A percentile compares a stretch with the other conserved stretches of the same genome.
phyloP scores from a whole-genome alignment of 2,797 vertebrate species.

The Pseudomugil tenellus region DNA sequence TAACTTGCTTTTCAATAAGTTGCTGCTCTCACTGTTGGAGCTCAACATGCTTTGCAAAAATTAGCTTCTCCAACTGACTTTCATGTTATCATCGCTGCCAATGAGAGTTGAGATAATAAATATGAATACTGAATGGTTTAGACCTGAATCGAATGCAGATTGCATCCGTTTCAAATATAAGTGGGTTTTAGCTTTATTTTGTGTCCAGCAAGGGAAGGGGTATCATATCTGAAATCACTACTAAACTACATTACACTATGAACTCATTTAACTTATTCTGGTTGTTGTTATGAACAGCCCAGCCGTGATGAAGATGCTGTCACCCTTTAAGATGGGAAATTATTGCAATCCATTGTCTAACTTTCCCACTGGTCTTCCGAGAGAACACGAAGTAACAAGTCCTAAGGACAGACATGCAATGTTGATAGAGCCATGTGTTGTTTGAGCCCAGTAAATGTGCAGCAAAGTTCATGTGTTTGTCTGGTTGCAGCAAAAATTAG shows the following conservation, averaged over 20 bases:
- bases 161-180: background rate
- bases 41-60: background rate
- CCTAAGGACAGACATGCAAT: slow-evolving; percentile 13
- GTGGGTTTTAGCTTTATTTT: background rate
- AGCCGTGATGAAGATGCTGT: slow-evolving; percentile 5
- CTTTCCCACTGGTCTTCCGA: background rate
- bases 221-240: too few species aligned
- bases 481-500: background rate
- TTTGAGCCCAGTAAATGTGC: background rate
- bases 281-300: background rate
- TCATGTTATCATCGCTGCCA: background rate
- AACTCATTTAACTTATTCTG: background rate
- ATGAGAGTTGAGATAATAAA: background rate
- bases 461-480: background rate
- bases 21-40: background rate
- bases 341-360: background rate
- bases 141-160: background rate
- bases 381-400: slow-evolving; percentile 30
- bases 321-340: slow-evolving; percentile 1
- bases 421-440: slow-evolving; percentile 21
- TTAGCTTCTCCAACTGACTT: background rate
- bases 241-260: background rate
- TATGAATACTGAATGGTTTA: background rate
- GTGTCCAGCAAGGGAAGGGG: too few species aligned
- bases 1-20: background rate